phyloP scores from a whole-genome alignment of 2,113 vertebrate species.

The Motacilla tschutschensis region DNA sequence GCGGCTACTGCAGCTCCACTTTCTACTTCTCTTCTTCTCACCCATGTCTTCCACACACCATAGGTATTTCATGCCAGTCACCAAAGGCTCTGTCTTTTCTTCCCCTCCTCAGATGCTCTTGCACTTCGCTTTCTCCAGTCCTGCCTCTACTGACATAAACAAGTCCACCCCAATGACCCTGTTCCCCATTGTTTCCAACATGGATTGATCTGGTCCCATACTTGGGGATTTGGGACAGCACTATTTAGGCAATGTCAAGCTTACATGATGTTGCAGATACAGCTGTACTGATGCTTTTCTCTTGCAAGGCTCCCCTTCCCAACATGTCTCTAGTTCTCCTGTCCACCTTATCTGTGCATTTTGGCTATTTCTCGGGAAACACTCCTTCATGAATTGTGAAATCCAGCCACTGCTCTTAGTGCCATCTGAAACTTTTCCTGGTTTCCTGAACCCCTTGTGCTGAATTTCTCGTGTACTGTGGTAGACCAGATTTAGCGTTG shows the following conservation, averaged over 20 bases:
- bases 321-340: neutral
- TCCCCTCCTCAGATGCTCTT: neutral
- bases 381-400: neutral
- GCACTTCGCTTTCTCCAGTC: neutral
- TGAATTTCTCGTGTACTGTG: neutral
- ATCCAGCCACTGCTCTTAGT: neutral
- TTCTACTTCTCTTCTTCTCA: neutral
- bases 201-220: neutral
- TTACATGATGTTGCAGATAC: neutral
- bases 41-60: neutral
- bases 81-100: neutral
- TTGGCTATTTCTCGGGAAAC: neutral
- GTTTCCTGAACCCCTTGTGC: neutral
- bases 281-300: neutral
- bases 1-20: neutral
- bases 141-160: neutral
- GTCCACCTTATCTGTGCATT: neutral
- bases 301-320: neutral
- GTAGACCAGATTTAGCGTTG: neutral
- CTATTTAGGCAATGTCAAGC: neutral
- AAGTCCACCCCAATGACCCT: neutral
- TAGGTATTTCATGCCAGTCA: neutral
- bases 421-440: neutral
- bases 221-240: neutral
- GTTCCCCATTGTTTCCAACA: neutral